Percentiles rank a stretch among this genome's conserved stretches.
These are phyloP conservation scores for Drosophila quasianomalipes DNA, from an alignment of 2,888 invertebrate species.

Conservation along the genomic window DNA sequence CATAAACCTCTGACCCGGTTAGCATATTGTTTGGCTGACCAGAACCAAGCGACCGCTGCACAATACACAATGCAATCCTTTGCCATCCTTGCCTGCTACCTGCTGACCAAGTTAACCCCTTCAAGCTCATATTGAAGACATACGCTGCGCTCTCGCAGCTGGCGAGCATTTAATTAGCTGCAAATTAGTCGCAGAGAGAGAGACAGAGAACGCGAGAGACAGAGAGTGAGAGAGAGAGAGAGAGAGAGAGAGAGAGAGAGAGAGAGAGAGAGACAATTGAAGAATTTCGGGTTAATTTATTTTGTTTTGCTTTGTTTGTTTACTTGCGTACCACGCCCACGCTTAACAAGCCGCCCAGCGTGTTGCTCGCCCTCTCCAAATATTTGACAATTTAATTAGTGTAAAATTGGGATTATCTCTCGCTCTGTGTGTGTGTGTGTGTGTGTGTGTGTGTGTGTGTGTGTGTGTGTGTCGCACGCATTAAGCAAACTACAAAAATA, in stretches of 20 bases:
- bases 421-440: background rate
- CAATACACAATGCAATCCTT: background rate
- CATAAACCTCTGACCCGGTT: constrained; percentile 64
- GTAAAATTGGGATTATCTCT: constrained; percentile 81
- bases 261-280: background rate
- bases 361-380: constrained; percentile 58
- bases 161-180: constrained; percentile 63
- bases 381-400: constrained; percentile 85
- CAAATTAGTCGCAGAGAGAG: constrained; percentile 38
- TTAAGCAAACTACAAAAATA: constrained; percentile 14
- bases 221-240: background rate
- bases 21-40: constrained; percentile 59
- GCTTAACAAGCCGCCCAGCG: constrained; percentile 16
- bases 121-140: constrained; percentile 10
- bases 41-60: constrained; percentile 31
- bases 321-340: constrained; percentile 42
- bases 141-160: constrained; percentile 39
- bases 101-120: constrained; percentile 26
- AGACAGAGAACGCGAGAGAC: background rate
- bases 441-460: constrained; percentile 13
- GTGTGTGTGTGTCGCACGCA: constrained; percentile 36
- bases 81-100: constrained; percentile 25
- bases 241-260: background rate
- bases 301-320: constrained; percentile 26
- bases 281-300: constrained; percentile 29